These are phyloP conservation scores for Drosophila acutilabella DNA, from an alignment of 2,888 invertebrate genomes.

Conservation along the genomic window DNA sequence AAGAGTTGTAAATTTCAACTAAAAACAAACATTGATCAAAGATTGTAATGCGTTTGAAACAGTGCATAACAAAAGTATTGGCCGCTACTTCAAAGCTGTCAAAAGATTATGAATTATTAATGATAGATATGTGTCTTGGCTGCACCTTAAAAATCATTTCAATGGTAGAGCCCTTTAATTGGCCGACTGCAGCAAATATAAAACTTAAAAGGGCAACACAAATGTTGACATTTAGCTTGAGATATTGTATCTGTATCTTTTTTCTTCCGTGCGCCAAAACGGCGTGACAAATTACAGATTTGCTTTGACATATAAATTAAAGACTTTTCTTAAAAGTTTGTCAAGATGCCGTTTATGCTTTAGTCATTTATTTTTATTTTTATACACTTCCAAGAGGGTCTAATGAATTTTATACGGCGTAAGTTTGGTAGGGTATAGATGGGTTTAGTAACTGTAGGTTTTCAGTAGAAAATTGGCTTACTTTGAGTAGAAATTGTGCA, in stretches of 20 bases:
- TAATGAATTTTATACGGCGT: neutral
- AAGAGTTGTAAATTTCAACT: neutral
- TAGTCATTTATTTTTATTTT: conserved; percentile 49
- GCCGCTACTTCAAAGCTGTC: conserved; percentile 52
- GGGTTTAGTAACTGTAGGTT: neutral
- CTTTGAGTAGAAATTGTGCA: too few relatives aligned
- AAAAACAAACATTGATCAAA: conserved; percentile 40
- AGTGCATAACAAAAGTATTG: conserved; percentile 32
- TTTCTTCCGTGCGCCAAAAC: conserved; percentile 44
- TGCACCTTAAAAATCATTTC: conserved; percentile 54
- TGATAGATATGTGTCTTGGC: conserved; percentile 56
- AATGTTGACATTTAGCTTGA: conserved; percentile 47
- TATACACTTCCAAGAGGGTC: conserved; percentile 11
- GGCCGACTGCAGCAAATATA: conserved; percentile 39
- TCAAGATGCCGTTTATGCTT: conserved; percentile 32
- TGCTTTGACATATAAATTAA: conserved; percentile 71
- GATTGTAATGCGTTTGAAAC: conserved; percentile 28
- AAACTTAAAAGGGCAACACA: conserved; percentile 48
- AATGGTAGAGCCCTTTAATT: conserved; percentile 49
- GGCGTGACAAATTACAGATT: conserved; percentile 78
- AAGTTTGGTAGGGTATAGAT: neutral
- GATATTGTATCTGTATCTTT: conserved; percentile 42
- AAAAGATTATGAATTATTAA: conserved; percentile 56
- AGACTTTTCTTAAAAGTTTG: conserved; percentile 53
- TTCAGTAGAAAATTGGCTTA: too few relatives aligned